Evolutionary conservation across 2,797 vertebrate species (phyloP), one percentile per base, ranked within the genome.

Genomic region (Microtus agrestis): DNA sequence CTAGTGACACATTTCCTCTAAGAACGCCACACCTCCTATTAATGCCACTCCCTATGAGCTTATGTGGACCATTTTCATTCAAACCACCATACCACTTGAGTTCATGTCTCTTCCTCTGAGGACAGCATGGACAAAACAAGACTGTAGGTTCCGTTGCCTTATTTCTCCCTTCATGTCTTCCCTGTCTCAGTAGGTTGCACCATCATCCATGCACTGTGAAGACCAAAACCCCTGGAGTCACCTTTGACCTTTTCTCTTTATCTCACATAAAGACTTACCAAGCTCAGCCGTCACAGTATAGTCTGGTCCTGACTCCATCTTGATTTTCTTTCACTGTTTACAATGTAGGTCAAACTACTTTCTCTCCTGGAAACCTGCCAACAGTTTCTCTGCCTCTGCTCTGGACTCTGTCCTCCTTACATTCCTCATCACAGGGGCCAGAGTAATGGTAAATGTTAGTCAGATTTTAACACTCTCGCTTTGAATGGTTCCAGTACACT

Each of bases 401-500:
- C 6, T 79, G 77, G 19, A 86, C 37, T 31, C 15, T 46, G 3
- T 8, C 23, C 13, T 40, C n/a, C 31, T 43, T 27, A 74, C 14
- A 17, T 25, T 67, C 4, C 37, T 37, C 15, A 31, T 61, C 3
- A n/a, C 12, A 67, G 78, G 67, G 76, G 31, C 13, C 80, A 78
- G 82, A 91, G 48, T 89, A 87, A 89, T 78, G 87, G 65, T 78
- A 93, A 78, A 25, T 92, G 46, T 93, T 61, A 81, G 46, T 92
- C 54, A 37, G 14, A 48, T 71, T 23, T 31, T 87, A 74, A 54
- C 61, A 74, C n/a, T 91, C 6, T 82, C 34, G 11, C 85, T 10
- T 48, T 84, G 77, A 40, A 48, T 87, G 90, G 54, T 95, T 88
- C 73, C 10, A 88, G 1, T 87, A 76, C 0, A 71, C 56, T 40